phyloP scores from a whole-genome alignment of 2,113 vertebrate species.

The Saccopteryx bilineata region DNA sequence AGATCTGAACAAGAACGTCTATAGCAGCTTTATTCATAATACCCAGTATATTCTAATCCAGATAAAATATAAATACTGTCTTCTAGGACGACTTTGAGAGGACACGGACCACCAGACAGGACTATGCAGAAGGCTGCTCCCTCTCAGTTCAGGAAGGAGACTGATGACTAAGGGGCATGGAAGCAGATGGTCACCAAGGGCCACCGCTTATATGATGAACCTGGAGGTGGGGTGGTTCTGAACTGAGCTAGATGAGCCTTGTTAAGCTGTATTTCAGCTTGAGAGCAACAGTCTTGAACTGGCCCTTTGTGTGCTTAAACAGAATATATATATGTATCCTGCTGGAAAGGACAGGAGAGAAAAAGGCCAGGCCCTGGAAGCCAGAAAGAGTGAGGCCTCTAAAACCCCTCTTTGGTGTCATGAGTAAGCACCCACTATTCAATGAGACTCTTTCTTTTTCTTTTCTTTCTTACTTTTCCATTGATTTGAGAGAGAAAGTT shows the following conservation, averaged over 20 bases:
- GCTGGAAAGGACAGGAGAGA: not conserved
- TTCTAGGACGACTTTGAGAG: not conserved
- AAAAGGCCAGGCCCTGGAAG: not conserved
- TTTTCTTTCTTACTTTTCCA: too few species aligned
- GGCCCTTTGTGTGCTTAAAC: not conserved
- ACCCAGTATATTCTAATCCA: not conserved
- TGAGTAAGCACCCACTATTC: not conserved
- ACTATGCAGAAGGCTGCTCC: rapidly evolving
- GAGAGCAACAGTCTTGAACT: not conserved
- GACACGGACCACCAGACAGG: not conserved
- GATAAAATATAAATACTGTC: not conserved
- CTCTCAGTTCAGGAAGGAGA: not conserved
- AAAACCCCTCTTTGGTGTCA: not conserved
- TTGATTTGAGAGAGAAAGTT: too few species aligned
- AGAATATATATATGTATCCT: not conserved
- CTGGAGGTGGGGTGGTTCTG: not conserved
- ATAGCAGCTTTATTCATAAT: not conserved
- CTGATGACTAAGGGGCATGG: not conserved
- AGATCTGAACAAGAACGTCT: not conserved
- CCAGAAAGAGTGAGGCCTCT: not conserved
- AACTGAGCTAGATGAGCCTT: not conserved
- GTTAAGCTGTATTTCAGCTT: not conserved
- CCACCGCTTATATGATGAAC: not conserved
- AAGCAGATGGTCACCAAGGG: not conserved
- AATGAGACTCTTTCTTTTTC: not conserved